phyloP scores from a whole-genome alignment of 1,140 invertebrate species.

The Proctacanthus coquilletti region DNA sequence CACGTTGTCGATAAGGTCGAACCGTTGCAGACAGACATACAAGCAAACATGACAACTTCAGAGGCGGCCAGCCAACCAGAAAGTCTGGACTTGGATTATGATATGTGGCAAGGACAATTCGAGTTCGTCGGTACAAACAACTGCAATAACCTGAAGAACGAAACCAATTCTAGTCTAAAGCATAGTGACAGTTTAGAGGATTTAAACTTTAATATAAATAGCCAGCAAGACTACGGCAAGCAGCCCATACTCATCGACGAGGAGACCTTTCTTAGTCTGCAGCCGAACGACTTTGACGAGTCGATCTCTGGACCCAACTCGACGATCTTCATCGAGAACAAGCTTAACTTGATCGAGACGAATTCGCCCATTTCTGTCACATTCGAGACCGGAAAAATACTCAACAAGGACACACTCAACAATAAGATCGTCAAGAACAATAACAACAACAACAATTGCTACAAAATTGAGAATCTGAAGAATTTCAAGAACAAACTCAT shows the following conservation, averaged over 20 bases:
- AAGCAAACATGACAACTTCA: constrained; percentile 3
- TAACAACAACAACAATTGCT: constrained; percentile 25
- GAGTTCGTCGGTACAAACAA: constrained; percentile 47
- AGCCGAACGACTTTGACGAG: constrained; percentile 27
- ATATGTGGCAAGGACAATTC: constrained; percentile 76
- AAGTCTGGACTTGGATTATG: constrained; percentile 55
- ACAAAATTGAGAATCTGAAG: constrained; percentile 27
- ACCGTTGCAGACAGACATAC: no score
- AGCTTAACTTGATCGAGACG: constrained; percentile 7
- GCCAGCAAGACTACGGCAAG: constrained; percentile 15
- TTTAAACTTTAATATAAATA: constrained; percentile 26
- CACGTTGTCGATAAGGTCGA: no score
- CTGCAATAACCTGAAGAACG: constrained; percentile 11
- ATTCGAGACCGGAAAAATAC: neutral
- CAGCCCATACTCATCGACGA: constrained; percentile 27
- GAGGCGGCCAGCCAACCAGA: constrained; percentile 30
- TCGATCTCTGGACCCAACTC: constrained; percentile 27
- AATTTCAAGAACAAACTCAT: constrained; percentile 30
- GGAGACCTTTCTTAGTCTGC: constrained; percentile 27
- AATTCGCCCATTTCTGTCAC: no score
- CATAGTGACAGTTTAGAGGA: constrained; percentile 21
- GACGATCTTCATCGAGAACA: constrained; percentile 24
- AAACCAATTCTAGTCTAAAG: constrained; percentile 13
- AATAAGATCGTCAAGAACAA: constrained; percentile 12
- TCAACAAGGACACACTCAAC: neutral